Percentiles rank a stretch among this genome's conserved stretches.
Conservation (phyloP, 2,888 invertebrate genomes). For the Panopea generosa region DNA sequence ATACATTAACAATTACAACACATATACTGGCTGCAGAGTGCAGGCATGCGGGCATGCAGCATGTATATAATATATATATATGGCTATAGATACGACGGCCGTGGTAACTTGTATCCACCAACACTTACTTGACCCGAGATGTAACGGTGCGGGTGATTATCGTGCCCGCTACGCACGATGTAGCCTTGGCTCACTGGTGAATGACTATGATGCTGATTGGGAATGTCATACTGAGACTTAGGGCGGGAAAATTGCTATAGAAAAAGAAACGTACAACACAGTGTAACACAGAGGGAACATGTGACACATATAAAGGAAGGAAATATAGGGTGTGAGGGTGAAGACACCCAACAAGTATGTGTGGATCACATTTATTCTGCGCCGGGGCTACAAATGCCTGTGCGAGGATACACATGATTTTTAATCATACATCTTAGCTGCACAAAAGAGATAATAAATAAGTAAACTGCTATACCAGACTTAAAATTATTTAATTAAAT, state of each 20-base stretch:
- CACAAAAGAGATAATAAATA: too few relatives aligned
- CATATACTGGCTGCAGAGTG: too few relatives aligned
- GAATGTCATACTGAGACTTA: slow-evolving; percentile 78
- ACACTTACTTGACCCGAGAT: slow-evolving; percentile 53
- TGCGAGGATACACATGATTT: too few relatives aligned
- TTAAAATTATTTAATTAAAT: too few relatives aligned
- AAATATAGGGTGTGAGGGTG: neutral
- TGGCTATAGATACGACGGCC: neutral
- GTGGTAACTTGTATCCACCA: neutral
- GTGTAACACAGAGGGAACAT: neutral
- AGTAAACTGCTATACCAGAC: too few relatives aligned
- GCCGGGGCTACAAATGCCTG: too few relatives aligned
- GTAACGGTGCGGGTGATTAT: slow-evolving; percentile 29
- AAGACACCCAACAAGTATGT: too few relatives aligned
- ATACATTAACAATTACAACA: too few relatives aligned
- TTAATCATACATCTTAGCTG: too few relatives aligned
- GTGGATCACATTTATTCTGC: too few relatives aligned
- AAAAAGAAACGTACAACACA: slow-evolving; percentile 51
- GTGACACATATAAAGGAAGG: neutral
- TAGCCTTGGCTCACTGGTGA: slow-evolving; percentile 21
- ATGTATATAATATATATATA: too few relatives aligned
- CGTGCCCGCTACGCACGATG: slow-evolving; percentile 33
- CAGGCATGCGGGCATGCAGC: too few relatives aligned
- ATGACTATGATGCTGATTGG: slow-evolving; percentile 48
- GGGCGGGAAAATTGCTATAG: slow-evolving; percentile 71